Percentiles rank a stretch among this genome's conserved stretches.
Conservation (phyloP, 2,888 invertebrate genomes). For the Drosophila multiciliata region DNA sequence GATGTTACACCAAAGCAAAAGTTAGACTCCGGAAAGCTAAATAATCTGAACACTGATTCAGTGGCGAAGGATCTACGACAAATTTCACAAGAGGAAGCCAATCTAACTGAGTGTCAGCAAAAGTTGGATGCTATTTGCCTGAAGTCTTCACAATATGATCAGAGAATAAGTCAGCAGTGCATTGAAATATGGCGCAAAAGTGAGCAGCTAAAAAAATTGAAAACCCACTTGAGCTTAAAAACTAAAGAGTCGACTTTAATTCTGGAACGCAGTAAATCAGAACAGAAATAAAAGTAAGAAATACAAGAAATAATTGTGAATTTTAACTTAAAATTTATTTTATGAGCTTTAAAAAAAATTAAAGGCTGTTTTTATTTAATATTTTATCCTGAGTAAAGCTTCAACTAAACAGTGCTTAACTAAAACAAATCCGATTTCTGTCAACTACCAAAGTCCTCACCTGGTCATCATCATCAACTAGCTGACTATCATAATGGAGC, state of each 20-base stretch:
- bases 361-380: background rate
- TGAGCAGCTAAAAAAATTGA: background rate
- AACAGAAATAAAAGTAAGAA: no score
- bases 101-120: background rate
- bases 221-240: background rate
- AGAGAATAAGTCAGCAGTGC: slow-evolving; percentile 5
- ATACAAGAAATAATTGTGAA: no score
- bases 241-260: background rate
- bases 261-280: background rate
- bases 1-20: background rate
- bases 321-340: no score
- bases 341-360: no score
- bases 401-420: background rate
- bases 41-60: background rate
- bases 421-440: background rate
- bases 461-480: background rate
- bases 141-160: background rate
- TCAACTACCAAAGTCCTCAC: background rate
- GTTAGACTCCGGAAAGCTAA: no score
- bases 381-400: background rate
- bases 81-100: slow-evolving; percentile 1
- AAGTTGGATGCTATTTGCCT: background rate
- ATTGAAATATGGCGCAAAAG: slow-evolving; percentile 11
- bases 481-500: background rate
- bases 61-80: background rate